These are phyloP conservation scores for Meloidogyne hapla DNA, from an alignment of 1,140 invertebrate species.

Conservation along the genomic window DNA sequence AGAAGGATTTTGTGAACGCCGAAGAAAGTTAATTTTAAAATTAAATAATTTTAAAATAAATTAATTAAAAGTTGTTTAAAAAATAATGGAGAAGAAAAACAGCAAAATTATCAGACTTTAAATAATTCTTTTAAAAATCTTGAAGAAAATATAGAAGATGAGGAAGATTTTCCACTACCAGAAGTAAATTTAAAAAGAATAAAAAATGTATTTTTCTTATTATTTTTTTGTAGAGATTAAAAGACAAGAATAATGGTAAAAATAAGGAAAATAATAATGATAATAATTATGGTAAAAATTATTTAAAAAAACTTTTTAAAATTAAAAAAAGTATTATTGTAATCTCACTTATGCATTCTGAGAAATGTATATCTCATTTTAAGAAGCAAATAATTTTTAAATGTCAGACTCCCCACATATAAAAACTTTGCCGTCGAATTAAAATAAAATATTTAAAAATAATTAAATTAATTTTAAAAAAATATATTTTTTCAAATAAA, in stretches of 20 bases:
- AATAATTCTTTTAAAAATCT: neutral
- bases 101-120: neutral
- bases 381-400: too few relatives aligned
- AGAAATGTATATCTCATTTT: too few relatives aligned
- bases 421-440: too few relatives aligned
- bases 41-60: neutral
- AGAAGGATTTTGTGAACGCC: conserved; percentile 22
- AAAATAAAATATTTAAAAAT: too few relatives aligned
- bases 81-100: neutral
- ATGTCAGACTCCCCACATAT: too few relatives aligned
- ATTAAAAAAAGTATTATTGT: too few relatives aligned
- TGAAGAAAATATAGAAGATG: neutral
- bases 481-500: neutral
- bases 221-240: neutral
- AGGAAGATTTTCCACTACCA: conserved; percentile 9
- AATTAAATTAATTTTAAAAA: neutral
- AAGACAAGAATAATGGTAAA: neutral
- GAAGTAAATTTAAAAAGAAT: conserved; percentile 7
- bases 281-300: neutral
- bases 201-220: neutral
- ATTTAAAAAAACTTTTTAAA: too few relatives aligned
- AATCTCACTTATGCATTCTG: too few relatives aligned
- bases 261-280: neutral
- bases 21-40: conserved; percentile 15
- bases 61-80: conserved; percentile 16